Evolutionary conservation across 2,113 vertebrate genomes (phyloP).

Genomic region (Argyrosomus japonicus): DNA sequence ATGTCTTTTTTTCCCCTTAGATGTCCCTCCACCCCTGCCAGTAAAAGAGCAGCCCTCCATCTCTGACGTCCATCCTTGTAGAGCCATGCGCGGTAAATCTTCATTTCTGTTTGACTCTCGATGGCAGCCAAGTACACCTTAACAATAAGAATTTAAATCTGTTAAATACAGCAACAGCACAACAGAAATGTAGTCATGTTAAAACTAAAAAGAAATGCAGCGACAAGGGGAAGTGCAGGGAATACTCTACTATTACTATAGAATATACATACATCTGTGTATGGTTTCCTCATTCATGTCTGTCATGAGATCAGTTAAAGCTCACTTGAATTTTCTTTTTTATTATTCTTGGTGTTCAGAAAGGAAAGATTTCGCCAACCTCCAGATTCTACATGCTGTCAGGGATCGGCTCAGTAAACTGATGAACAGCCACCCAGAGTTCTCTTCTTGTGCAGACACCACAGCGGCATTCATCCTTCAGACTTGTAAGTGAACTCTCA

Average conservation of each 20-base stretch:
- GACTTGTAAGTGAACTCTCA: conserved; percentile 83
- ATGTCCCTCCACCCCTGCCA: conserved; percentile 75
- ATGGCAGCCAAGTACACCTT: not conserved
- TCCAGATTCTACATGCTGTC: conserved; percentile 83
- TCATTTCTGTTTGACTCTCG: not conserved
- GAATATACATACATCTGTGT: not conserved
- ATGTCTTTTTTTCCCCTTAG: conserved; percentile 30
- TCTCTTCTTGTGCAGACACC: conserved; percentile 86
- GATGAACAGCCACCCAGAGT: conserved; percentile 82
- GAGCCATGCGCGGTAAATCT: conserved; percentile 82
- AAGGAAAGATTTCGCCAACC: conserved; percentile 75
- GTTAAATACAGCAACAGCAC: not conserved
- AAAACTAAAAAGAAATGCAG: not conserved
- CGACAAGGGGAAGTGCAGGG: not conserved
- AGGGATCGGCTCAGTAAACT: conserved; percentile 85
- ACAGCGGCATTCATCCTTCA: conserved; percentile 92
- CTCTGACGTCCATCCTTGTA: conserved; percentile 51
- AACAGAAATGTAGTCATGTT: not conserved
- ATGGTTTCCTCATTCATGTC: not conserved
- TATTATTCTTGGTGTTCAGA: conserved; percentile 70
- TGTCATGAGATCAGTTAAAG: not conserved
- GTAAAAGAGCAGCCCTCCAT: conserved; percentile 65
- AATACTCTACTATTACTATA: too few relatives aligned
- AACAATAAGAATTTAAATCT: not conserved
- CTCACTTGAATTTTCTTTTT: not conserved